Evolutionary conservation across 1,140 invertebrate species (phyloP).

Genomic region (Globodera rostochiensis): DNA sequence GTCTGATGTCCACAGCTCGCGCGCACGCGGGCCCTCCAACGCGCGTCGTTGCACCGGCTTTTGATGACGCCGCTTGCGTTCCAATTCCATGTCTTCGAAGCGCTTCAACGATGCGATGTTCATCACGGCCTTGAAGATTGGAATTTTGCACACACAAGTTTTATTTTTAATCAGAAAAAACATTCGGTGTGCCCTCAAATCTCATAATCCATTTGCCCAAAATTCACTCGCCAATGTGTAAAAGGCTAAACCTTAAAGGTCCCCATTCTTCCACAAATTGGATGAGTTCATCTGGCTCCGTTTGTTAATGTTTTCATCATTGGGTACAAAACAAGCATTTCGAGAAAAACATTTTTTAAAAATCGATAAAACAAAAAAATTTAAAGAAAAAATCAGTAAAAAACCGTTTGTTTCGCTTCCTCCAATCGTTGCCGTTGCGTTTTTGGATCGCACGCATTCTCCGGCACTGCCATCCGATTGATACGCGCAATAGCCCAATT

Average conservation of each 20-base stretch:
- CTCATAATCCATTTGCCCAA: not conserved
- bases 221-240: not conserved
- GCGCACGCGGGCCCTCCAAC: constrained; percentile 12
- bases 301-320: not conserved
- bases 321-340: not conserved
- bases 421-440: constrained; percentile 45
- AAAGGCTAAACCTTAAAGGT: not conserved
- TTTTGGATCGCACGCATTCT: constrained; percentile 48
- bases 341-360: no score
- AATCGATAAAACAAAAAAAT: no score
- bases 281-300: not conserved
- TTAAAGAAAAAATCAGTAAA: no score
- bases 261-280: not conserved
- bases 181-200: not conserved
- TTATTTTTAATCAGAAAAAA: no score
- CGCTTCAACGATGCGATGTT: constrained; percentile 52
- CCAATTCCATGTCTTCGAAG: constrained; percentile 49
- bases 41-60: constrained; percentile 17
- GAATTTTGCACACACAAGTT: no score
- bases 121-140: not conserved
- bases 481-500: constrained; percentile 54
- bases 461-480: constrained; percentile 35
- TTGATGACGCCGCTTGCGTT: constrained; percentile 44
- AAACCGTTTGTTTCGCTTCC: constrained; percentile 45
- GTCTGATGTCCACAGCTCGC: constrained; percentile 15